Conservation (phyloP, 2,888 invertebrate species). For the Acanthopleura granulata region DNA sequence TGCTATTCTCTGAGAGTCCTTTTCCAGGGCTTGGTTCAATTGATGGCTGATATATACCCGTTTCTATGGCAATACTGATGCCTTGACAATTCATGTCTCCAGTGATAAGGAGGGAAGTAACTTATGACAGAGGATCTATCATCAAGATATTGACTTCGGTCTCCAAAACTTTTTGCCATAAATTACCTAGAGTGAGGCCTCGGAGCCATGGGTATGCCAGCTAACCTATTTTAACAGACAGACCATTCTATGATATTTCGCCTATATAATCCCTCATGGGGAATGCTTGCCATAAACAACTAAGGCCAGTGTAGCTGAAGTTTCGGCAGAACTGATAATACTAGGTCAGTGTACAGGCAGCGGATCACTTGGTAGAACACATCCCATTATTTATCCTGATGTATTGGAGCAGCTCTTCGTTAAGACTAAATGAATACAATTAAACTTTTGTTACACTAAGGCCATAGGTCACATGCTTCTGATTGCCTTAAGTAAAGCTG, state of each 20-base stretch:
- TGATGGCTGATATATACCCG: neutral
- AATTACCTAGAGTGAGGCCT: neutral
- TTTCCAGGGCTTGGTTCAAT: neutral
- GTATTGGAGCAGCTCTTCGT: no score
- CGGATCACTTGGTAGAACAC: no score
- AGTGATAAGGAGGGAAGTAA: neutral
- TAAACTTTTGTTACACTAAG: no score
- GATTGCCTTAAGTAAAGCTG: no score
- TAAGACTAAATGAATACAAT: no score
- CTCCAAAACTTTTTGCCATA: neutral
- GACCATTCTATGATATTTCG: no score
- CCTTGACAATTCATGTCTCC: neutral
- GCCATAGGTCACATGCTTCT: no score
- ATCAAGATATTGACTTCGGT: neutral
- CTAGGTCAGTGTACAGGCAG: no score
- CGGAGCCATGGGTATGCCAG: no score
- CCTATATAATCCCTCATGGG: neutral
- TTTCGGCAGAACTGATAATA: neutral
- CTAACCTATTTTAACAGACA: no score
- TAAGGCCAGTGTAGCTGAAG: neutral
- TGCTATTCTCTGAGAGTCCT: neutral
- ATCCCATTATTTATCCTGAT: no score
- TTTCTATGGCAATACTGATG: neutral
- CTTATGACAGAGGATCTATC: slow-evolving; percentile 10
- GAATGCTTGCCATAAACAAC: neutral